Base-by-base conservation (phyloP, 1,140 invertebrate genomes). In the Papilio dardanus region DNA sequence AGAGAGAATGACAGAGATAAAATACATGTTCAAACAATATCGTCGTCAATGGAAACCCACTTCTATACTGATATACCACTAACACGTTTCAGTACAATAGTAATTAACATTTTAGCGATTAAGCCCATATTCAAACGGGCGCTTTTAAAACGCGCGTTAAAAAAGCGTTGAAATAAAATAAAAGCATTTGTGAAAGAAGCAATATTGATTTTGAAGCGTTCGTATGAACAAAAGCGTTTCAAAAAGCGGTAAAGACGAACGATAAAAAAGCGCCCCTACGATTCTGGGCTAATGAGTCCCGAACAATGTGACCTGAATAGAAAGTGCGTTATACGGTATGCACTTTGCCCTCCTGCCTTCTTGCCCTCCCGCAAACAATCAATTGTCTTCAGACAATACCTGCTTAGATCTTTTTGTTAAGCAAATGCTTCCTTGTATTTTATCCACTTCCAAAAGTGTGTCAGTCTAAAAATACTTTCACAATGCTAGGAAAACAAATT, bases 371-470 rank as follows among this genome's bases (percentile, higher is more conserved):
- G n/a, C n/a, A n/a, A n/a, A n/a, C n/a, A 37, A 69, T 19, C 54
- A 62, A 37, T 69, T 24, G 31, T 42, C 21, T 42, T 28, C 35
- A 42, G 21, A 69, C 67, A 69, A 69, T 62, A 62, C 21, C 21
- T 28, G 54, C 24, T 28, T 62, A 71, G 62, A 65, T 46, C 62
- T 73, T n/a, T n/a, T 66, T 76, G 66, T 69, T 73, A 35, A 76
- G 73, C 75, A 76, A 62, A 62, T 62, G 16, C 76, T 79, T 77
- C 75, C 71, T 76, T 65, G 58, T 74, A 67, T 54, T 54, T 54
- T 54, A 54, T 54, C 24, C 74, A 74, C 33, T 74, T 71, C 74
- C 66, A 71, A 75, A 77, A 74, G 71, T 74, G 74, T 76, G 50
- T 76, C 28, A 31, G 3, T 31, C 14, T 30, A 30, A 28, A 67